Conservation (phyloP, 2,797 vertebrate species). For the Sebastes vulpes region DNA sequence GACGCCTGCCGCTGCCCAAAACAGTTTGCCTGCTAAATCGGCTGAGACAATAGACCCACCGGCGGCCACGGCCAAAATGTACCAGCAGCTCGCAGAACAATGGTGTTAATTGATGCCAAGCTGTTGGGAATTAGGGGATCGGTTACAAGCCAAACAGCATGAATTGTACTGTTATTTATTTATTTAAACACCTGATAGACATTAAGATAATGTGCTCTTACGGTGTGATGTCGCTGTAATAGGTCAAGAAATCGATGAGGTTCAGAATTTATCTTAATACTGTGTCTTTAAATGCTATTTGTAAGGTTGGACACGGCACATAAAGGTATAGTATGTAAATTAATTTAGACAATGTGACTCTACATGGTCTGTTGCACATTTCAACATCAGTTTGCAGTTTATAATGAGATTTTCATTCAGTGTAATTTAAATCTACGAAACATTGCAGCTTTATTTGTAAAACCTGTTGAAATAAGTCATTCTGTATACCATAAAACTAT, state of each 20-base stretch:
- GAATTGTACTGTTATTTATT: neutral
- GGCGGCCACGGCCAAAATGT: neutral
- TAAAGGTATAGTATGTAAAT: neutral
- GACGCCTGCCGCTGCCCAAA: neutral
- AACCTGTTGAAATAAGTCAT: too few species aligned
- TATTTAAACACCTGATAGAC: neutral
- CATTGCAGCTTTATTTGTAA: too few species aligned
- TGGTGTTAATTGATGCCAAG: constrained; percentile 13
- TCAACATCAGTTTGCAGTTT: neutral
- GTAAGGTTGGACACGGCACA: neutral
- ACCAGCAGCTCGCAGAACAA: constrained; percentile 16
- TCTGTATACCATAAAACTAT: too few species aligned
- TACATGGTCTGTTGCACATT: too few species aligned
- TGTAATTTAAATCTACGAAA: too few species aligned
- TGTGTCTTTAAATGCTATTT: neutral
- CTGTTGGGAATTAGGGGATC: neutral
- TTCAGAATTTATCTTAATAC: neutral
- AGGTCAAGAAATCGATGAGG: neutral
- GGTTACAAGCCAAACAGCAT: neutral
- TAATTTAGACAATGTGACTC: neutral
- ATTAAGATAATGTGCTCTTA: neutral
- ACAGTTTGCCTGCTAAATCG: neutral
- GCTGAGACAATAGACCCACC: neutral
- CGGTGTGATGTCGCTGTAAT: neutral
- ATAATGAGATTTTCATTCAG: neutral